Base-by-base conservation (phyloP, 2,113 vertebrate genomes). In the Apaloderma vittatum region DNA sequence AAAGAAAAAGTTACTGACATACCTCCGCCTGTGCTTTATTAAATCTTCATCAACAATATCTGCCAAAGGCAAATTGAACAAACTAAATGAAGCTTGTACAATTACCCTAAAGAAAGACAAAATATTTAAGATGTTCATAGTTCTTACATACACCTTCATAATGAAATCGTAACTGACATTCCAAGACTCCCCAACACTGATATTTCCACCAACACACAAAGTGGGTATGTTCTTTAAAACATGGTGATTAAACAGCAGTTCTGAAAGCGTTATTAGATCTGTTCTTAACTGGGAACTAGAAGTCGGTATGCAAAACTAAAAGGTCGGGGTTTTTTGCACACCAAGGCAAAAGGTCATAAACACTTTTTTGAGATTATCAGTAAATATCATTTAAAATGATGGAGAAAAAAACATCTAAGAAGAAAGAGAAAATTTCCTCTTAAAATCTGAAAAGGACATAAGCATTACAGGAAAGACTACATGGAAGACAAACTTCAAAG, bases 61-160 rank as follows among this genome's bases (percentile, higher is more conserved):
- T 92, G 98, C 98, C 97, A 99, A 93, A 43, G 99, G 99, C 95
- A 99, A 96, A 68, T 98, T 98, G 95, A 99, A 99, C 65, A 99
- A 98, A 96, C 98, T 99, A 97, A 99, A 99, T 14, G 98, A 94
- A 77, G 99, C 98, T 70, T 99, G 98, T 43, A 99, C 97, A 72
- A 98, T 58, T 46, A 99, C 95, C 99, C 99, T 99, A 93, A 40
- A 82, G 63, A 92, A 88, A 96, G 20, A 96, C 10, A 95, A 93
- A 95, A 97, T 11, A 90, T 40, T 68, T 87, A 36, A 92, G 81
- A 90, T 43, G 54, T 72, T 89, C 45, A 59, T 5, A 48, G 36
- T 43, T 70, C 34, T 86, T 55, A 86, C 7, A 27, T 18, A 84
- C 8, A 36, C 22, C 90, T 85, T 9, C 61, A 46, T 26, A 66